Percentiles rank a stretch among this genome's conserved stretches.
Evolutionary conservation across 2,113 vertebrate species (phyloP).

Genomic region (Falcunculus frontatus): DNA sequence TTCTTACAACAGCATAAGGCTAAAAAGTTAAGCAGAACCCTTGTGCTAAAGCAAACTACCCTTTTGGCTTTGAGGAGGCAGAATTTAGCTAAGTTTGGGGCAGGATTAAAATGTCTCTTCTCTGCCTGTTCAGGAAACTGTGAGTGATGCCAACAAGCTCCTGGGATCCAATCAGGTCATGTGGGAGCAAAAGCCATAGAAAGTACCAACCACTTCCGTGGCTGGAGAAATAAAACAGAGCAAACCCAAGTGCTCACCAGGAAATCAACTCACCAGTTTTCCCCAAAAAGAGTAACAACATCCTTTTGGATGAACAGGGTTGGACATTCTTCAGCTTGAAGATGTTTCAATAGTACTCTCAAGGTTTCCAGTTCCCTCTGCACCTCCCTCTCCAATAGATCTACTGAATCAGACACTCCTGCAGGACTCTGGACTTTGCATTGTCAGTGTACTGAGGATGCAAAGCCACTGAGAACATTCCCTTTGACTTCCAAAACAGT

Average conservation of each 20-base stretch:
- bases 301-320: neutral
- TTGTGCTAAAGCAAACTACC: neutral
- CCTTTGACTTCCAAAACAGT: neutral
- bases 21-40: neutral
- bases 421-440: neutral
- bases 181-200: neutral
- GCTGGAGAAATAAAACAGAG: neutral
- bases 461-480: neutral
- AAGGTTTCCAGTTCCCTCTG: neutral
- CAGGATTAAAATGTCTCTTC: neutral
- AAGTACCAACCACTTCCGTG: neutral
- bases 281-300: neutral
- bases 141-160: neutral
- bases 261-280: neutral
- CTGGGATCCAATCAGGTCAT: rapidly evolving
- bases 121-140: neutral
- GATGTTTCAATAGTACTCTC: neutral
- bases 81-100: neutral
- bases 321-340: neutral
- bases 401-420: neutral
- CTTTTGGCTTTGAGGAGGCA: neutral
- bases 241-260: neutral
- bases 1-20: neutral
- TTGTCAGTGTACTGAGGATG: neutral
- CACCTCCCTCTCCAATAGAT: neutral